Percentiles rank a stretch among this genome's conserved stretches.
Conservation (phyloP, 2,113 vertebrate genomes). For the Syrrhaptes paradoxus region DNA sequence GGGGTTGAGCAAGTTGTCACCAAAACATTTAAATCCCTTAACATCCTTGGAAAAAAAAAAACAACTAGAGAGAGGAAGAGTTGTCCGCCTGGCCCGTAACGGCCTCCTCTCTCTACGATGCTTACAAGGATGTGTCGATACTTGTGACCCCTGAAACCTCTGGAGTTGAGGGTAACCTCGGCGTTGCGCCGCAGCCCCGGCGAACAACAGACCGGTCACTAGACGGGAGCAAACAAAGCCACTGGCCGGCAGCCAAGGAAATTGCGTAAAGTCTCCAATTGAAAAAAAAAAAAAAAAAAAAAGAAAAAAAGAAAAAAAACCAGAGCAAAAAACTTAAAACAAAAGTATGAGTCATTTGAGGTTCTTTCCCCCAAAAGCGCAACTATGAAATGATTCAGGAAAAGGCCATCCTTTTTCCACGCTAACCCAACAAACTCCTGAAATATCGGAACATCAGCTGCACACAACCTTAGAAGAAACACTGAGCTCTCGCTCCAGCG, state of each 20-base stretch:
- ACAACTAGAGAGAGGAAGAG: background rate
- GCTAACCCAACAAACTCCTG: background rate
- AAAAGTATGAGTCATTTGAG: slow-evolving; percentile 62
- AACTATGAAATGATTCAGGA: slow-evolving; percentile 53
- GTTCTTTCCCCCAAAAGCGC: slow-evolving; percentile 58
- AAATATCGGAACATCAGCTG: slow-evolving; percentile 52
- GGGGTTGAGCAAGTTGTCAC: background rate
- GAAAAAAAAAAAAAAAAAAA: background rate
- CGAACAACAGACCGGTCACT: background rate
- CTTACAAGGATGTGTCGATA: background rate
- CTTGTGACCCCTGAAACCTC: background rate
- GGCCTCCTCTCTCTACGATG: background rate
- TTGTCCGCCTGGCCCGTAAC: background rate
- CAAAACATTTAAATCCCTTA: background rate
- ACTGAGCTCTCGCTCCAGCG: background rate
- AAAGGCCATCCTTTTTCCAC: slow-evolving; percentile 48
- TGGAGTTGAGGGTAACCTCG: background rate
- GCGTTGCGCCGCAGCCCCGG: background rate
- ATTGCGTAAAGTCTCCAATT: slow-evolving; percentile 26
- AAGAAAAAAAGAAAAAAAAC: background rate
- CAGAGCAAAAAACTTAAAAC: background rate
- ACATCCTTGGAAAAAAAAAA: background rate
- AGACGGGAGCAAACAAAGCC: slow-evolving; percentile 29
- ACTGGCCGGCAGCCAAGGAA: slow-evolving; percentile 21
- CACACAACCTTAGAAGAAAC: background rate